Evolutionary conservation across 2,888 invertebrate species (phyloP).

Genomic region (Drosophila testacea): DNA sequence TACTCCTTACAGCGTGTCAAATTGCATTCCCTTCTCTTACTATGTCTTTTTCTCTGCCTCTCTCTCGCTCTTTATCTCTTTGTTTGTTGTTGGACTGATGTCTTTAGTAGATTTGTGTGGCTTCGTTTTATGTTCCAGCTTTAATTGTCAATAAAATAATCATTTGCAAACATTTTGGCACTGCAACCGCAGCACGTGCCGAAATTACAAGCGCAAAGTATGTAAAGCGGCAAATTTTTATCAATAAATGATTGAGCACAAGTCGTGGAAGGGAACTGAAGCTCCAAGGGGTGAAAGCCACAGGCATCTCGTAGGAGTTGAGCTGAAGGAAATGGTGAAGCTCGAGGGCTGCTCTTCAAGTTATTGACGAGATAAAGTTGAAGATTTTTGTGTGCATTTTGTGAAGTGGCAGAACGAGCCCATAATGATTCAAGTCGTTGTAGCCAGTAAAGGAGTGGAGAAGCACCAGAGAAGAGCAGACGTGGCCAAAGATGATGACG

Average conservation of each 20-base stretch:
- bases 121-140: slow-evolving; percentile 63
- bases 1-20: slow-evolving; percentile 53
- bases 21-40: slow-evolving; percentile 12
- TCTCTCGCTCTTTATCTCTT: neutral
- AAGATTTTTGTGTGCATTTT: slow-evolving; percentile 80
- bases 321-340: slow-evolving; percentile 3
- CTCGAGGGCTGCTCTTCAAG: slow-evolving; percentile 65
- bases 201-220: slow-evolving; percentile 48
- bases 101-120: slow-evolving; percentile 48
- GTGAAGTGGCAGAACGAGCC: slow-evolving; percentile 73
- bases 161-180: slow-evolving; percentile 68
- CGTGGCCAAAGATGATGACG: slow-evolving; percentile 46
- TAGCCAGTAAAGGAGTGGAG: slow-evolving; percentile 10
- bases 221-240: slow-evolving; percentile 63
- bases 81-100: slow-evolving; percentile 14
- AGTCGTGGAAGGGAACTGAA: neutral
- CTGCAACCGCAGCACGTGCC: slow-evolving; percentile 75
- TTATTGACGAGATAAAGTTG: slow-evolving; percentile 81
- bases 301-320: slow-evolving; percentile 33
- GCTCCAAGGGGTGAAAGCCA: slow-evolving; percentile 27
- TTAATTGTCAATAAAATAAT: slow-evolving; percentile 80
- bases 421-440: slow-evolving; percentile 68
- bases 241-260: slow-evolving; percentile 58
- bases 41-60: neutral
- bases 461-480: slow-evolving; percentile 14